Evolutionary conservation across 2,888 invertebrate species (phyloP), one percentile per base, ranked within the genome.

Genomic region (Falcaria lacertinaria): DNA sequence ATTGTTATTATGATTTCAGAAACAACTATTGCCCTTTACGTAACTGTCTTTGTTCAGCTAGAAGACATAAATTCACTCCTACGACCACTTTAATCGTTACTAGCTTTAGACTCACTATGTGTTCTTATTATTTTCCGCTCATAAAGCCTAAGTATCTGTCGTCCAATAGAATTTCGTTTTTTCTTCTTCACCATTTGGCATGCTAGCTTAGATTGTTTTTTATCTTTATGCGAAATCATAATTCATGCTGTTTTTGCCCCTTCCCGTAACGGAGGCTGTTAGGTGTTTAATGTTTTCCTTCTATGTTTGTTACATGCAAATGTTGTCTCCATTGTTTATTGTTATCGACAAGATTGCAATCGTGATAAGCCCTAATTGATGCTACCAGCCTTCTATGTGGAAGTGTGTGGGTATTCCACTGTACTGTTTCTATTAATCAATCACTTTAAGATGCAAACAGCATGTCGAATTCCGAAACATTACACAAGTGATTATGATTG

Each of bases 191-290:
- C 77, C 80, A 80, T 85, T 87, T 82, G 79, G 77, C 79, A 72
- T 74, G 79, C 74, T 77, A 71, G 80, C 82, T 83, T 81, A 82
- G 80, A 80, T 83, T 85, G 80, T 87, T 81, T 84, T 84, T 86
- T 87, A 87, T 86, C 84, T 86, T 86, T 83, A 86, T 83, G 82
- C 68, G 83, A 81, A 84, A 86, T 85, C 87, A 82, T 86, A 86
- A 83, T 83, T 86, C 85, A 84, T 82, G 65, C 74, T 79, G 77
- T 82, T 86, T 80, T 81, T 82, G 79, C 77, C 70, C 65, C 61
- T 72, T 72, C 69, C 70, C 62, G 65, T 55, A 57, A 65, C 57
- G 60, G 64, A 73, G 66, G 65, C 72, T 75, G 71, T 76, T 77
- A 75, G 74, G 74, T 81, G 76, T 79, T 80, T 77, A 77, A 80